phyloP scores from a whole-genome alignment of 30 jellyfish, hydroid and myxozoan genomes.

The Hydra vulgaris region DNA sequence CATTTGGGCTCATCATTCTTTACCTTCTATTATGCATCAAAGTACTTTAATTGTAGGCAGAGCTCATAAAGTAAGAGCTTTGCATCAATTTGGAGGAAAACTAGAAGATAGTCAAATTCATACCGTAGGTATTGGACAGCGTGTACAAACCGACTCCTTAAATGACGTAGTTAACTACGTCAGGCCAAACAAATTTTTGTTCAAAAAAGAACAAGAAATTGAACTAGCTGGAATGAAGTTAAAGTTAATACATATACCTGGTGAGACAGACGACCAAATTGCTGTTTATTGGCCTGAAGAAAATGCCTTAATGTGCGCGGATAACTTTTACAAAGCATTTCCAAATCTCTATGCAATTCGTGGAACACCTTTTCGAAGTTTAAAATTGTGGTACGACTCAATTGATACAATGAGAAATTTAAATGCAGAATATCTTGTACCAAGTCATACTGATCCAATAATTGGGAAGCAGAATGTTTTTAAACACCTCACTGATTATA shows the following conservation, averaged over 20 bases:
- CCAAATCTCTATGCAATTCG: constrained; percentile 24
- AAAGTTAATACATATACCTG: constrained; percentile 2
- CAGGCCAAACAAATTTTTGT: neutral
- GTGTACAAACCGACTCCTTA: neutral
- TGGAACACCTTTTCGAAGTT: constrained; percentile 12
- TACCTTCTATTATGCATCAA: neutral
- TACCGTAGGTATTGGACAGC: constrained; percentile 5
- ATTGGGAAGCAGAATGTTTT: neutral
- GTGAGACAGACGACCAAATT: constrained; percentile 14
- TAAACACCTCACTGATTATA: neutral
- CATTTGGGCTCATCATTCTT: constrained; percentile 19
- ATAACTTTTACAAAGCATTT: constrained; percentile 12
- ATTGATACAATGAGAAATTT: constrained; percentile 12
- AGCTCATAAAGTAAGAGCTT: constrained; percentile 6
- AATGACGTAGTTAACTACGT: neutral
- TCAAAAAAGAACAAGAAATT: neutral
- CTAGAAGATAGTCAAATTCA: neutral
- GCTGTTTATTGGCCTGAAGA: constrained; percentile 14
- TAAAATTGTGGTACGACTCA: constrained; percentile 9
- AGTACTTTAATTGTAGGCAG: neutral
- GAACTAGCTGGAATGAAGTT: constrained; percentile 17
- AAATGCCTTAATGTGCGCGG: constrained; percentile 4
- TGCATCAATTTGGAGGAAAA: constrained; percentile 15
- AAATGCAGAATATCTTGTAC: constrained; percentile 9
- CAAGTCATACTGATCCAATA: constrained; percentile 1